Evolutionary conservation across 2,888 invertebrate species (phyloP).

Genomic region (Lottia gigantea): DNA sequence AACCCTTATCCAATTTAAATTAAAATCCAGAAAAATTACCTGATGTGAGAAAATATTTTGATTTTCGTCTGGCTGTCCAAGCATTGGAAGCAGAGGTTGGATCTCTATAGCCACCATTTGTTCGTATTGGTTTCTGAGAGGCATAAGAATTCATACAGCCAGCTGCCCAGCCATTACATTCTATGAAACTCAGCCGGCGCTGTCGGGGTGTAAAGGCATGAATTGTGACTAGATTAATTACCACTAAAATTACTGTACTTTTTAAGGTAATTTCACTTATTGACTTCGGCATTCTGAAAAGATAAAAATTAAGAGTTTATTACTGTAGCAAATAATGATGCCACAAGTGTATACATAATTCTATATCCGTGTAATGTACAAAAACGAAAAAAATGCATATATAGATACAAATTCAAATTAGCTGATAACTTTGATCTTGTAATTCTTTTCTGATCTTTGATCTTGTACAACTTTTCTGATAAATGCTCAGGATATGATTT

Average conservation of each 20-base stretch:
- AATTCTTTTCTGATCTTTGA: too few relatives aligned
- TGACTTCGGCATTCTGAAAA: background rate
- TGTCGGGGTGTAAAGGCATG: constrained; percentile 14
- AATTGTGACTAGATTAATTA: background rate
- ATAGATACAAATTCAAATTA: too few relatives aligned
- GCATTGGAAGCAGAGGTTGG: background rate
- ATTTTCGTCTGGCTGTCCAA: background rate
- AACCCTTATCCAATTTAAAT: too few relatives aligned
- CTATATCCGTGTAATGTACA: too few relatives aligned
- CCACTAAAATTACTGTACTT: background rate
- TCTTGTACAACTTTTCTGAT: too few relatives aligned
- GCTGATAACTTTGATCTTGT: too few relatives aligned
- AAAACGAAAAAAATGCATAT: too few relatives aligned
- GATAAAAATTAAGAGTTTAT: background rate
- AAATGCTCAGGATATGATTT: too few relatives aligned
- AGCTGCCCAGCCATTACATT: constrained; percentile 52
- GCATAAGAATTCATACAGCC: constrained; percentile 39
- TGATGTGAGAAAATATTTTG: constrained; percentile 6
- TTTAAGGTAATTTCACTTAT: background rate
- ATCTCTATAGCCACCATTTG: background rate
- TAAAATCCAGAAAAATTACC: background rate
- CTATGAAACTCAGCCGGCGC: constrained; percentile 41
- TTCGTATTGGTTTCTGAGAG: background rate
- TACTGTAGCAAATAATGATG: too few relatives aligned
- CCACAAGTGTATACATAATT: too few relatives aligned